phyloP scores from a whole-genome alignment of 2,113 vertebrate species.

The Sinocyclocheilus rhinocerous region DNA sequence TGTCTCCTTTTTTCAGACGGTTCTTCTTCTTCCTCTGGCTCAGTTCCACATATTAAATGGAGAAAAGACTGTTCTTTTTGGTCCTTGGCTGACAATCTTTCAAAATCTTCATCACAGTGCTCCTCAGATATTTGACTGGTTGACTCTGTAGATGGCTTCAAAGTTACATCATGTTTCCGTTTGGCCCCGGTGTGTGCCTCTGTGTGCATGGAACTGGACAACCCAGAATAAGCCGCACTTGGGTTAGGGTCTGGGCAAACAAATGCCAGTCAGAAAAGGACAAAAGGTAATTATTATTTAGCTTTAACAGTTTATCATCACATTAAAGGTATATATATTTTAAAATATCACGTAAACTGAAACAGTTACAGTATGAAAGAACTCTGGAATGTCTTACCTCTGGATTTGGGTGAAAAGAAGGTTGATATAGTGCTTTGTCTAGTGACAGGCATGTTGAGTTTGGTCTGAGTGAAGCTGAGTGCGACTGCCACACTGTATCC shows the following conservation, averaged over 20 bases:
- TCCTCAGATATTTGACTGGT: background rate
- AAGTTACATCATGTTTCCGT: slow-evolving; percentile 45
- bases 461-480: slow-evolving; percentile 78
- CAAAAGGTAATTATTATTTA: background rate
- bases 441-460: slow-evolving; percentile 71
- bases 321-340: background rate
- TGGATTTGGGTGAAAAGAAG: slow-evolving; percentile 67
- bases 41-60: slow-evolving; percentile 45
- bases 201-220: slow-evolving; percentile 13
- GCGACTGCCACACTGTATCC: slow-evolving; percentile 71
- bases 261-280: background rate
- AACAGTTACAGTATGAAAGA: background rate
- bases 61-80: slow-evolving; percentile 42
- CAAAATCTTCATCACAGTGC: background rate
- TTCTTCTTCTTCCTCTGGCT: slow-evolving; percentile 56
- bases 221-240: background rate
- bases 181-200: slow-evolving; percentile 53
- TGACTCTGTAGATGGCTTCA: slow-evolving; percentile 21
- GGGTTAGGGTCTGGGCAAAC: slow-evolving; percentile 5
- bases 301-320: background rate
- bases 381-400: slow-evolving; percentile 56
- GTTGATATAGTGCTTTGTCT: slow-evolving; percentile 75
- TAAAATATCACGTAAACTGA: background rate
- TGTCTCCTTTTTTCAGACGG: slow-evolving; percentile 60
- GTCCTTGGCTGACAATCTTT: background rate